phyloP scores from a whole-genome alignment of 2,113 vertebrate species.

The Serinus canaria region DNA sequence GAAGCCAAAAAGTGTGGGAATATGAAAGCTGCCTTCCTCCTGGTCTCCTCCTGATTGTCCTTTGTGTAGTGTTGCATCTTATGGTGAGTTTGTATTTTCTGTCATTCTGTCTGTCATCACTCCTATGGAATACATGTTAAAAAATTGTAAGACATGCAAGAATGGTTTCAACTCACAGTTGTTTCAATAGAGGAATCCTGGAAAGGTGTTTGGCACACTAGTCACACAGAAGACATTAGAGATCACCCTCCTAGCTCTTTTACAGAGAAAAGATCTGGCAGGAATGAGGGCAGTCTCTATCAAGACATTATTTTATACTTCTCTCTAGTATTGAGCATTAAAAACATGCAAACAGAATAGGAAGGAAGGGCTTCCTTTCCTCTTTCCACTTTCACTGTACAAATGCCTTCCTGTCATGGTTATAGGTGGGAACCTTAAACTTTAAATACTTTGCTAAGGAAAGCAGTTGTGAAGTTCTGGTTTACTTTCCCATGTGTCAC shows the following conservation, averaged over 20 bases:
- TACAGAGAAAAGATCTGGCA: neutral
- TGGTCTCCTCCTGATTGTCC: neutral
- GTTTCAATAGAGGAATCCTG: neutral
- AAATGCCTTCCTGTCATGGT: neutral
- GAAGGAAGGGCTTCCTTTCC: neutral
- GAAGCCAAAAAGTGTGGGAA: neutral
- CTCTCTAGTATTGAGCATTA: neutral
- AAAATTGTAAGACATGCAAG: neutral
- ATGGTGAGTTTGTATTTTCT: neutral
- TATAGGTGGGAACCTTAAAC: neutral
- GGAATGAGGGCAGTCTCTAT: neutral
- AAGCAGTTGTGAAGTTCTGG: neutral
- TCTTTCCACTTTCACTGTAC: neutral
- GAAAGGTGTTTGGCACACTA: neutral
- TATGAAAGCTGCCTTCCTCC: neutral
- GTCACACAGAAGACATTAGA: neutral
- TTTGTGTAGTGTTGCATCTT: neutral
- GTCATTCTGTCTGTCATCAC: accelerated
- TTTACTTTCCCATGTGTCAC: neutral
- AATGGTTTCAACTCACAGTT: neutral
- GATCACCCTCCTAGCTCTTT: neutral
- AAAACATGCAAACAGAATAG: neutral
- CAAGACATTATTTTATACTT: neutral
- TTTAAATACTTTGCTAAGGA: neutral
- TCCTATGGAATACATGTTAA: neutral